Conservation (phyloP, 2,888 invertebrate genomes). For the Thera obeliscata region DNA sequence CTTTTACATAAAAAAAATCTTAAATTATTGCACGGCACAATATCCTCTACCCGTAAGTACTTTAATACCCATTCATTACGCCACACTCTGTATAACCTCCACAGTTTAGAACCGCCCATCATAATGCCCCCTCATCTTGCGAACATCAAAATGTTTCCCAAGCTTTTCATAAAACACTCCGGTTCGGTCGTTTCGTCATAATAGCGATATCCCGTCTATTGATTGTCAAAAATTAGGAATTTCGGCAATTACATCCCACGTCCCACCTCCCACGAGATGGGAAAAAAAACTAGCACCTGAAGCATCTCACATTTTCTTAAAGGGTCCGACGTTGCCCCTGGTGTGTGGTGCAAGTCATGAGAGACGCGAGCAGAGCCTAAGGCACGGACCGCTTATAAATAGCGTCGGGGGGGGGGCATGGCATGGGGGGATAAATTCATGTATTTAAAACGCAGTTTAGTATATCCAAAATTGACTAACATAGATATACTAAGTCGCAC, state of each 20-base stretch:
- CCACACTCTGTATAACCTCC: conserved; percentile 2
- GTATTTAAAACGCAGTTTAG: no score
- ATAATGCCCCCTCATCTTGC: conserved; percentile 22
- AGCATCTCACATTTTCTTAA: conserved; percentile 77
- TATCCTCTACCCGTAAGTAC: no score
- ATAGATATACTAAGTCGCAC: no score
- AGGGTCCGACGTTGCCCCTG: conserved; percentile 70
- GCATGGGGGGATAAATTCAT: no score
- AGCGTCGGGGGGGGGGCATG: no score
- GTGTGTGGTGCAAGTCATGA: conserved; percentile 42
- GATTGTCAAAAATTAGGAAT: conserved; percentile 84
- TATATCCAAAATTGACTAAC: no score
- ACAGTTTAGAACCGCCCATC: conserved; percentile 31
- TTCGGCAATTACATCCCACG: conserved; percentile 74
- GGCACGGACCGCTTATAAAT: no score
- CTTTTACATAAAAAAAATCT: no score
- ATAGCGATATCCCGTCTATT: conserved; percentile 83
- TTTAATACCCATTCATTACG: no score
- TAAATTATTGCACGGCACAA: no score
- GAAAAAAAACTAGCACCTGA: conserved; percentile 76
- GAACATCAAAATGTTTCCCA: conserved; percentile 49
- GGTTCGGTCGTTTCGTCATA: conserved; percentile 60
- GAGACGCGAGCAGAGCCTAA: conserved; percentile 18
- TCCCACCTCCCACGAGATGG: conserved; percentile 81
- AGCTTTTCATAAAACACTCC: conserved; percentile 55